Percentiles rank a stretch among this genome's conserved stretches.
Evolutionary conservation across 92 coral and sea anemone genomes (phyloP).

Genomic region (Micromussa lordhowensis): DNA sequence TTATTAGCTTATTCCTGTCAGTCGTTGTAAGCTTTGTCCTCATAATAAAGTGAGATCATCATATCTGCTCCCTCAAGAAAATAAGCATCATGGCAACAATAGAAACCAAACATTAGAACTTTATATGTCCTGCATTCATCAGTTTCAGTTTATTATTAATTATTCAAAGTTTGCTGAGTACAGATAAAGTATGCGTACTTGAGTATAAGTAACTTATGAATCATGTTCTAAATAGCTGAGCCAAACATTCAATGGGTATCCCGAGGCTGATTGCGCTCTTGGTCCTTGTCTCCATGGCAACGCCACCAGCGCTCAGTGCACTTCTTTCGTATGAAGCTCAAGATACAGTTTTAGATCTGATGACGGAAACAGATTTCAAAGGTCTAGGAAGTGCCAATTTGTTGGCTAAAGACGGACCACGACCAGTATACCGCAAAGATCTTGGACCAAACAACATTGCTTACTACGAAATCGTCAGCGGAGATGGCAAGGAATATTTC

Average conservation of each 20-base stretch:
- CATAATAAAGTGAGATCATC: too few species aligned
- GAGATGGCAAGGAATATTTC: slow-evolving; percentile 35
- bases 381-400: slow-evolving; percentile 17
- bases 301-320: neutral
- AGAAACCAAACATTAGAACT: too few species aligned
- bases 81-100: too few species aligned
- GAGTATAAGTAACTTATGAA: neutral
- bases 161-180: too few species aligned
- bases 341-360: slow-evolving; percentile 52
- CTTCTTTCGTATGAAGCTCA: slow-evolving; percentile 53
- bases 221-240: neutral
- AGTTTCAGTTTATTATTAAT: neutral
- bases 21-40: too few species aligned
- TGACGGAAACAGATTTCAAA: slow-evolving; percentile 28
- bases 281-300: slow-evolving; percentile 10
- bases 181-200: neutral
- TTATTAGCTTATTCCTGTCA: too few species aligned
- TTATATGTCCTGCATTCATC: too few species aligned
- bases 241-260: neutral
- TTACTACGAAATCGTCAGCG: slow-evolving; percentile 57
- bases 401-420: slow-evolving; percentile 17
- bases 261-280: neutral
- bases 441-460: slow-evolving; percentile 55
- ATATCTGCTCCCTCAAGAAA: too few species aligned
- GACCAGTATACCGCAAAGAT: slow-evolving; percentile 68